Conservation (phyloP, 53 echinoderm and acorn worm genomes). For the Astropecten irregularis region DNA sequence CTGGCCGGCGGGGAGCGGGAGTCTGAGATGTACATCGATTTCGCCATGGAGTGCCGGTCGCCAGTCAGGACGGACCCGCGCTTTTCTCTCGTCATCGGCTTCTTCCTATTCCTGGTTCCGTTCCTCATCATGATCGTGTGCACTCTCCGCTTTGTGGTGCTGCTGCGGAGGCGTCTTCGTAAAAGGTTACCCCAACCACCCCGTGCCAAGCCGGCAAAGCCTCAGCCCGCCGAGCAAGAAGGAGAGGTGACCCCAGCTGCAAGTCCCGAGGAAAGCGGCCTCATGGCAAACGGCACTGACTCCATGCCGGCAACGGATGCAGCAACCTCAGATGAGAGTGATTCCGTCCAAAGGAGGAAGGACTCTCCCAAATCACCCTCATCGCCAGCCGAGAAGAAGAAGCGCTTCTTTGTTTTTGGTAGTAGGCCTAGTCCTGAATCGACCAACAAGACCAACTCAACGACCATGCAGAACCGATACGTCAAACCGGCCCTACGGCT, state of each 20-base stretch:
- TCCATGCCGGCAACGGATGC: neutral
- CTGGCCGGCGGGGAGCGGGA: neutral
- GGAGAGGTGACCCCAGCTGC: neutral
- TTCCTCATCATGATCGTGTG: conserved; percentile 34
- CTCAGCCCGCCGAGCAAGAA: neutral
- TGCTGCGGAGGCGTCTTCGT: conserved; percentile 26
- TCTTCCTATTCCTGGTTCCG: conserved; percentile 19
- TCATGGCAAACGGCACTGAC: neutral
- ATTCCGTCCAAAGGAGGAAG: neutral
- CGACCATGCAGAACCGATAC: conserved; percentile 33
- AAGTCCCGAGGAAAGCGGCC: neutral
- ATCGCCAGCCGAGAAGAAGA: neutral
- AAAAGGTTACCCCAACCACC: no score
- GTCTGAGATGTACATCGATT: conserved; percentile 24
- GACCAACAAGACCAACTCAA: neutral
- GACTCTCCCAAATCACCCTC: neutral
- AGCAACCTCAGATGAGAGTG: neutral
- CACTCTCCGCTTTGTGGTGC: conserved; percentile 27
- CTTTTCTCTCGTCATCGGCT: neutral
- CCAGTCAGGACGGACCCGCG: conserved; percentile 38
- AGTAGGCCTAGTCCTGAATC: no score
- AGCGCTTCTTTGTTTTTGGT: neutral
- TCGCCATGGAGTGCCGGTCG: conserved; percentile 33
- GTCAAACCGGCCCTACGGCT: conserved; percentile 52
- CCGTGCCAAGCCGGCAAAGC: neutral